A percentile compares a stretch with the other conserved stretches of the same genome.
These are phyloP conservation scores for Rhinolophus ferrumequinum DNA, from an alignment of 2,113 vertebrate species.

Conservation along the genomic window DNA sequence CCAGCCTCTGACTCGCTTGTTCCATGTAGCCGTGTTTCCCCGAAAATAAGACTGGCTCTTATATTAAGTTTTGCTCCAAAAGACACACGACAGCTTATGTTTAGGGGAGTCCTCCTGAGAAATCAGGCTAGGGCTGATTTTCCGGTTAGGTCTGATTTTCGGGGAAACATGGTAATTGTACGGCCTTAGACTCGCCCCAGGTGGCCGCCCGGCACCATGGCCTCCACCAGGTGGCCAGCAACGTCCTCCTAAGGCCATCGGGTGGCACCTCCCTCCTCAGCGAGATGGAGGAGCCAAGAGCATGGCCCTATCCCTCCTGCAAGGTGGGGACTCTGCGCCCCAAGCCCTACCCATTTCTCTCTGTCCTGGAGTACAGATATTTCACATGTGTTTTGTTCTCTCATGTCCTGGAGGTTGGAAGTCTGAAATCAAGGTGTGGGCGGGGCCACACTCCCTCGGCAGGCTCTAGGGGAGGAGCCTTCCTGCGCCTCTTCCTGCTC, in stretches of 20 bases:
- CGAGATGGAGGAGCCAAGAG: neutral
- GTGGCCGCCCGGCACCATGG: neutral
- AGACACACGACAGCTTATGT: too few species aligned
- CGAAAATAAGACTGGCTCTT: too few species aligned
- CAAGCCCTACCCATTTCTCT: neutral
- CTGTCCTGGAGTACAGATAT: neutral
- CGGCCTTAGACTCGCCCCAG: neutral
- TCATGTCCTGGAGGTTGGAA: neutral
- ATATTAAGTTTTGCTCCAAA: too few species aligned
- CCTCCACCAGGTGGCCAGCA: neutral
- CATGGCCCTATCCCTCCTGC: accelerated
- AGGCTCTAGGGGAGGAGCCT: neutral
- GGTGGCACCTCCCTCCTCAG: neutral
- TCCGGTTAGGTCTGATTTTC: too few species aligned
- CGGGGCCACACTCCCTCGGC: neutral
- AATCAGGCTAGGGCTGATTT: too few species aligned
- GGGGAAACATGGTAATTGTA: neutral
- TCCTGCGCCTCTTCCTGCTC: neutral
- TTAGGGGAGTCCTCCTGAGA: too few species aligned
- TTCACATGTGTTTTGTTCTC: accelerated
- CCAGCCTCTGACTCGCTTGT: neutral
- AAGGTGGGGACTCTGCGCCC: neutral
- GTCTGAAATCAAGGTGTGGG: neutral
- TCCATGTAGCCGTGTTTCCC: neutral
- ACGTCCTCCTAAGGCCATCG: too few species aligned